Evolutionary conservation across 2,797 vertebrate species (phyloP).

Genomic region (Mus minutoides): DNA sequence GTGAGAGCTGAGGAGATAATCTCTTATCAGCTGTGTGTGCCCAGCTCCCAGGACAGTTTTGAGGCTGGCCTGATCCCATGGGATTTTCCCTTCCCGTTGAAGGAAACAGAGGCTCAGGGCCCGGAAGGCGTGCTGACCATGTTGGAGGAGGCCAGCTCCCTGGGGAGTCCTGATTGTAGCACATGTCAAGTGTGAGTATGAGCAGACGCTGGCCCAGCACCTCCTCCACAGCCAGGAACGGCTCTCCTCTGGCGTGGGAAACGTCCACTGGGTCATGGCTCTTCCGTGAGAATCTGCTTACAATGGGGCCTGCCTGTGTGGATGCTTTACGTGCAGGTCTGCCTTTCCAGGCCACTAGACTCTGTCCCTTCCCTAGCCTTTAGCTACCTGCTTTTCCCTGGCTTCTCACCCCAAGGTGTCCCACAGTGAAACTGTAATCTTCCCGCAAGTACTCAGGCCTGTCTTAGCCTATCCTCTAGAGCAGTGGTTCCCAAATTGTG

Average conservation of each 20-base stretch:
- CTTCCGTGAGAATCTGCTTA: not conserved
- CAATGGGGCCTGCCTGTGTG: not conserved
- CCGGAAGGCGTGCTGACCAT: not conserved
- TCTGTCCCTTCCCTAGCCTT: not conserved
- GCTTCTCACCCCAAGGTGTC: not conserved
- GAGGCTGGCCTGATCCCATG: not conserved
- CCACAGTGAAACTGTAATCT: not conserved
- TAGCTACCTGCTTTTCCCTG: not conserved
- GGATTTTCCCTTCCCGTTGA: not conserved
- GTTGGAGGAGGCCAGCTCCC: not conserved
- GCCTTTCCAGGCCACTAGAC: not conserved
- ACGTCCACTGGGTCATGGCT: not conserved
- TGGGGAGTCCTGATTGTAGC: not conserved
- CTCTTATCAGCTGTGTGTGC: not conserved
- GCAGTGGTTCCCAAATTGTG: not conserved
- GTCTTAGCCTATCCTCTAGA: not conserved
- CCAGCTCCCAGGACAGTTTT: not conserved
- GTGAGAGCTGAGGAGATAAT: not conserved
- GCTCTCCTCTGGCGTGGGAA: not conserved
- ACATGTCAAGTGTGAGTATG: rapidly evolving
- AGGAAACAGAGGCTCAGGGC: not conserved
- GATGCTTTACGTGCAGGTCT: not conserved
- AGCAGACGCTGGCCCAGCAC: not conserved
- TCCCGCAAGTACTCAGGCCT: not conserved
- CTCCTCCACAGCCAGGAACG: not conserved